A percentile compares a stretch with the other conserved stretches of the same genome.
phyloP scores from a whole-genome alignment of 1,140 invertebrate genomes.

The Pantala flavescens region DNA sequence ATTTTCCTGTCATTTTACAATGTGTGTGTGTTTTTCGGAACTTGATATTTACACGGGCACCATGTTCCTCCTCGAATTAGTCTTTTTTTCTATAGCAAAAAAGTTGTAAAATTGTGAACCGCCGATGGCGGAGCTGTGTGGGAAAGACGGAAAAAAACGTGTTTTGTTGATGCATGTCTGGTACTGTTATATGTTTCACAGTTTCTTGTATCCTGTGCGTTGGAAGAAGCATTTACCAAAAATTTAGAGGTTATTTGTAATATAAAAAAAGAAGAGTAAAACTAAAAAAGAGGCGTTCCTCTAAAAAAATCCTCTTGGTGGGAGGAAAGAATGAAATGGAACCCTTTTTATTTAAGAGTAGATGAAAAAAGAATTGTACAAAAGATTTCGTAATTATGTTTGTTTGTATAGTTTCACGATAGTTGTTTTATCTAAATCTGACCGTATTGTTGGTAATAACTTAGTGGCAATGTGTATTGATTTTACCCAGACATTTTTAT shows the following conservation, averaged over 20 bases:
- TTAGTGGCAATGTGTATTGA: conserved; percentile 6
- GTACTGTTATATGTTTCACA: conserved; percentile 7
- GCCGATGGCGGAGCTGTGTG: not conserved
- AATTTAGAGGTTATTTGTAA: conserved; percentile 1
- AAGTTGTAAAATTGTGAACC: not conserved
- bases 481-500: conserved; percentile 10
- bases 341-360: not conserved
- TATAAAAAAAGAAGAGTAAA: not conserved
- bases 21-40: conserved; percentile 1
- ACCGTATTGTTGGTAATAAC: not conserved
- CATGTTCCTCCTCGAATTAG: not conserved
- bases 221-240: not conserved
- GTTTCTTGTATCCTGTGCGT: conserved; percentile 1
- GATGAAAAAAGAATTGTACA: not conserved
- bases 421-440: not conserved
- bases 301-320: not conserved
- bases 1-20: not conserved
- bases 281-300: not conserved
- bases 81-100: not conserved
- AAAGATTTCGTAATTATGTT: not conserved
- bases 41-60: not conserved
- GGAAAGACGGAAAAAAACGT: not conserved
- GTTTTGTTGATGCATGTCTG: conserved; percentile 6
- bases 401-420: not conserved
- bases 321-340: not conserved